Base-by-base conservation (phyloP, 1,140 invertebrate species). In the Drosophila dunni region DNA sequence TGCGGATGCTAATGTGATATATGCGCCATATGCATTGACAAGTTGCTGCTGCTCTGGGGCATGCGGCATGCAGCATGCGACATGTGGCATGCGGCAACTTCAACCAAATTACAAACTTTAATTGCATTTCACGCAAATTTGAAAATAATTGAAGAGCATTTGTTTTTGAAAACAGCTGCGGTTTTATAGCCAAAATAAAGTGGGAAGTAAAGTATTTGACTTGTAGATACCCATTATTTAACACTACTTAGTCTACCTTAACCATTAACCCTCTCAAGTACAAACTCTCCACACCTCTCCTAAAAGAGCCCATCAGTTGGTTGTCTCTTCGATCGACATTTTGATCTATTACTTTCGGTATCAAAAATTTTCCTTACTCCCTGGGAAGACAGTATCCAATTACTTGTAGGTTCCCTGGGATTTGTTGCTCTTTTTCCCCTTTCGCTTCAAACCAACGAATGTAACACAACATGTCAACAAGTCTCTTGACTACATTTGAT, bases 401-500 rank as follows among this genome's bases (percentile, higher is more conserved):
- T 86, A 89, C 84, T 80, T 77, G 73, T 76, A 77, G 33, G 74
- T 46, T 20, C 34, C 20, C 69, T 54, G 40, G 79, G 68, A 63
- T 29, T 29, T 29, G 1, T 6, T 29, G 24, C 24, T 29, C 17
- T 20, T 17, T 76, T 42, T 11, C 76, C 83, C 84, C 69, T 8
- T 17, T n/a, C 5, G 10, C 1, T 11, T 6, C 40, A 10, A 11
- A 48, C 24, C 48, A 51, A 54, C 48, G 56, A 40, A 17, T 40
- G 9, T 54, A 62, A 74, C 56, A 69, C 65, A 61, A 75, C 75
- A 89, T 88, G 84, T 88, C 84, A 88, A 89, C 84, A 88, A 78
- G 69, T 89, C 80, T 74, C 74, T 83, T 78, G 84, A 88, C 84
- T 88, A 75, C 80, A 89, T 86, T 88, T 81, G 80, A 75, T 84